Base-by-base conservation (phyloP, 1,140 invertebrate genomes). In the Bicyclus anynana region DNA sequence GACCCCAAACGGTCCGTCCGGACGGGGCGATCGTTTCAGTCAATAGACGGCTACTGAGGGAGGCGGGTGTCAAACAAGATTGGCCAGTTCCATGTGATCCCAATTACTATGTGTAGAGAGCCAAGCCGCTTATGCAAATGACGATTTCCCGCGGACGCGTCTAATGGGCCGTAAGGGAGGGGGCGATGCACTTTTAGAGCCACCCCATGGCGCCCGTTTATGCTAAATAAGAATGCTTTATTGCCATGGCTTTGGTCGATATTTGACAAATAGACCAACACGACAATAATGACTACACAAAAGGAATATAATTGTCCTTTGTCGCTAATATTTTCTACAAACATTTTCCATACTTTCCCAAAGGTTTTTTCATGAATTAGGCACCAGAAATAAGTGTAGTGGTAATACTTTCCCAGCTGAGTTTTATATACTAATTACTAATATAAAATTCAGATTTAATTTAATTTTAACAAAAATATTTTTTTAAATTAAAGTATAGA, bases 91-190 rank as follows among this genome's bases (percentile, higher is more conserved):
- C 72, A 75, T 79, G 79, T 80, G 80, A 85, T 85, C 76, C 79
- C 80, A 87, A 87, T 87, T 85, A 85, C 79, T 77, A 73, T 73
- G 77, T 85, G 79, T 78, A 74, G 75, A 77, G 72, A 75, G 73
- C 72, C 72, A 83, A 87, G 84, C 84, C 82, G 84, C 80, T 87
- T 87, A 87, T 87, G 84, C 82, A 87, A 87, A 87, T 87, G 78
- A 80, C 75, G 73, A 77, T 83, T 79, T 84, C 76, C 75, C 77
- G 80, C 75, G 84, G 79, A 84, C 80, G 72, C 78, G 68, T 74
- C 81, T 87, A 87, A 87, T 87, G 81, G 84, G 53, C 71, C 81
- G 65, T 84, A 62, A 74, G 72, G 69, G 62, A 64, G 59, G 53
- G 63, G 65, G 63, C 26, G 65, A 67, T 86, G 83, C 80, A 83